A percentile compares a stretch with the other conserved stretches of the same genome.
Conservation (phyloP, 2,888 invertebrate species). For the Drosophila testacea region DNA sequence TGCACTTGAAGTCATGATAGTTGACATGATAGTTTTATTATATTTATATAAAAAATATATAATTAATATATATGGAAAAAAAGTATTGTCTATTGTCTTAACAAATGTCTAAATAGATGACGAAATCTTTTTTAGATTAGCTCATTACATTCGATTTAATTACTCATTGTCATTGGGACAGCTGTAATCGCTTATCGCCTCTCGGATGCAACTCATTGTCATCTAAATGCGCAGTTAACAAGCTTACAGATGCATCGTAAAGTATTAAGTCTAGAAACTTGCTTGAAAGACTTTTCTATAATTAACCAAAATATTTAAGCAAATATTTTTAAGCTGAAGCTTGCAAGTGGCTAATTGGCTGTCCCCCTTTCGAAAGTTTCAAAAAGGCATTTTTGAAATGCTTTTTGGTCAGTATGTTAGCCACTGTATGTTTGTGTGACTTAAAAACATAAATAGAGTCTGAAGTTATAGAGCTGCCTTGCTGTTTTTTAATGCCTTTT, state of each 20-base stretch:
- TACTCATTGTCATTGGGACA: constrained; percentile 62
- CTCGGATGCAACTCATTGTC: constrained; percentile 43
- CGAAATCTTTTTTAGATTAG: constrained; percentile 52
- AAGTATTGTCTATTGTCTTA: constrained; percentile 12
- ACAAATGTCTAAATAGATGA: constrained; percentile 15
- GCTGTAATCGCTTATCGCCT: constrained; percentile 27
- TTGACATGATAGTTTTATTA: constrained; percentile 30
- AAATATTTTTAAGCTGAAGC: neutral
- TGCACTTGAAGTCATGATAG: constrained; percentile 68
- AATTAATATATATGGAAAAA: neutral
- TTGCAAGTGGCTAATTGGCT: constrained; percentile 24
- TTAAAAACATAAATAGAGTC: constrained; percentile 4
- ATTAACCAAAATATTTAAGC: constrained; percentile 4
- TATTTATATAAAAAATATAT: constrained; percentile 9
- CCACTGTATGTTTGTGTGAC: neutral
- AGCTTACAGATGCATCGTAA: neutral
- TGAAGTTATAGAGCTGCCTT: constrained; percentile 36
- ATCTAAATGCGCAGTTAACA: constrained; percentile 62
- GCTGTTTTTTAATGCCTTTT: constrained; percentile 38
- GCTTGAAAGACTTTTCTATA: constrained; percentile 1
- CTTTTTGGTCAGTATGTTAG: neutral
- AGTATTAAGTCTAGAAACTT: neutral
- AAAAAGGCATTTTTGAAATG: neutral
- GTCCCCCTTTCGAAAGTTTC: neutral
- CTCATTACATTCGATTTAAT: constrained; percentile 63